phyloP scores from a whole-genome alignment of 2,797 vertebrate genomes.

The Thripadectes ignobilis region DNA sequence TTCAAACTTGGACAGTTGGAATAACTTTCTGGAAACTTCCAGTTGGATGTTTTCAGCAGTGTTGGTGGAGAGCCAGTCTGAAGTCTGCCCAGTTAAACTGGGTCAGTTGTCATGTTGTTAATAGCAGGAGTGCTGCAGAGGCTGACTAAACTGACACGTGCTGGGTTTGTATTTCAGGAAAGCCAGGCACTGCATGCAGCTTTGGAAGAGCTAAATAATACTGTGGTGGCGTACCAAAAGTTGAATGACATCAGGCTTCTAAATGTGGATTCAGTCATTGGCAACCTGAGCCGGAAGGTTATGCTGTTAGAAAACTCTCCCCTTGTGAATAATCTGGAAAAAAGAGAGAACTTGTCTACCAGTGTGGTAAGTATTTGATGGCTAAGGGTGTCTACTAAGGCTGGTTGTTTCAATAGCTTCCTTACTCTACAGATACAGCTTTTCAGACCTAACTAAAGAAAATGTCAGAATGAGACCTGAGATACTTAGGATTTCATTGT shows the following conservation, averaged over 20 bases:
- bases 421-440: not conserved
- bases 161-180: conserved; percentile 74
- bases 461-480: not conserved
- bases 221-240: conserved; percentile 63
- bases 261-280: conserved; percentile 69
- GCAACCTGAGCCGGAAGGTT: conserved; percentile 74
- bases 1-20: conserved; percentile 10
- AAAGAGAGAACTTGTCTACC: conserved; percentile 53
- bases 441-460: not conserved
- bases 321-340: conserved; percentile 54
- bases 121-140: not conserved
- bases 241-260: conserved; percentile 74
- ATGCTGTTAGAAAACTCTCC: conserved; percentile 67
- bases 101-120: conserved; percentile 11
- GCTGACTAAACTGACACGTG: not conserved
- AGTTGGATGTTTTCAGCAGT: not conserved
- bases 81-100: conserved; percentile 2
- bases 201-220: conserved; percentile 76
- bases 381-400: not conserved
- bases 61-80: not conserved
- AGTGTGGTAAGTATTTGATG: conserved; percentile 53
- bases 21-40: conserved; percentile 34
- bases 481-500: not conserved
- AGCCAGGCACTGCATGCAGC: conserved; percentile 68
- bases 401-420: not conserved